These are phyloP conservation scores for Chalcosyrphus nemorum DNA, from an alignment of 2,888 invertebrate species.

Conservation along the genomic window DNA sequence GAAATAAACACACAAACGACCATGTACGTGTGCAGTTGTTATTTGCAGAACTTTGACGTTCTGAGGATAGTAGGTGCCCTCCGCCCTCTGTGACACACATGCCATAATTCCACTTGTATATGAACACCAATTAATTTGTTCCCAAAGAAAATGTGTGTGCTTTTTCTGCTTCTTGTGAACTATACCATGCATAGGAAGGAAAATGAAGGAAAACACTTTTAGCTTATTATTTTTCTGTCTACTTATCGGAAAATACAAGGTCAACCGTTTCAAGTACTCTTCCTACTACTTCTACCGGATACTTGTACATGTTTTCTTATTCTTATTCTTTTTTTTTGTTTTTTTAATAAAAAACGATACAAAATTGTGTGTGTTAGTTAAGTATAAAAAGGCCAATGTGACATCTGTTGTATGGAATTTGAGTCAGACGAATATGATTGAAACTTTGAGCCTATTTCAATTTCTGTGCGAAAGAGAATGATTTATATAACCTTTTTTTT, in stretches of 20 bases:
- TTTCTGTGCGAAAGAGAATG: too few species aligned
- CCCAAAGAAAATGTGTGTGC: neutral
- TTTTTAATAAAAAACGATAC: too few species aligned
- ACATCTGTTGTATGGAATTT: too few species aligned
- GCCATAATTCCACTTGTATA: slow-evolving; percentile 12
- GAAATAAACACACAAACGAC: neutral
- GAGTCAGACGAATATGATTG: too few species aligned
- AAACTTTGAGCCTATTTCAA: too few species aligned
- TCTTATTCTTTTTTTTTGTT: too few species aligned
- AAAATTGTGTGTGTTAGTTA: too few species aligned
- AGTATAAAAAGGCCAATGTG: too few species aligned
- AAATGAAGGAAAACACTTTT: slow-evolving; percentile 4
- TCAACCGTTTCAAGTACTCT: slow-evolving; percentile 27
- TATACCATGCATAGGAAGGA: neutral
- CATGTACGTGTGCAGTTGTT: neutral
- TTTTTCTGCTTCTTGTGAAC: neutral
- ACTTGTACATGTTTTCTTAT: neutral
- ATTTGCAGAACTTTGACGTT: neutral
- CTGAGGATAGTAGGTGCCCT: neutral
- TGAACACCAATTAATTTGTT: slow-evolving; percentile 44
- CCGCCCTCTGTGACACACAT: neutral
- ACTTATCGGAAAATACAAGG: slow-evolving; percentile 57
- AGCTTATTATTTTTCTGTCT: slow-evolving; percentile 56
- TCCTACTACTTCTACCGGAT: neutral
- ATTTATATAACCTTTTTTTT: too few species aligned